A percentile compares a stretch with the other conserved stretches of the same genome.
Evolutionary conservation across 2,113 vertebrate genomes (phyloP).

Genomic region (Corvus moneduloides): DNA sequence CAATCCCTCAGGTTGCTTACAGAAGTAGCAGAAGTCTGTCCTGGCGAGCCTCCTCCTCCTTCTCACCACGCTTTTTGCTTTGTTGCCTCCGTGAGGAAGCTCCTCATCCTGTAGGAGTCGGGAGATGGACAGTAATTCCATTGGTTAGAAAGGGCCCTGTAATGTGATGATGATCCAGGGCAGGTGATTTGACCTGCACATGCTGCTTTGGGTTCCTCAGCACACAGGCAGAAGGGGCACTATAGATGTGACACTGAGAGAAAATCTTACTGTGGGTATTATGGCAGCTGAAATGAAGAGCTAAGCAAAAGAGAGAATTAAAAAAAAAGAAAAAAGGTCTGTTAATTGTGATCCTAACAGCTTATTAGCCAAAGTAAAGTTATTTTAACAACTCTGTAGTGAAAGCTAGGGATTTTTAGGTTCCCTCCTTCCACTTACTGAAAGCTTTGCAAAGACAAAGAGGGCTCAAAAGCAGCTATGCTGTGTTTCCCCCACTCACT

Average conservation of each 20-base stretch:
- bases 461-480: background rate
- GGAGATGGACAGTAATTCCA: background rate
- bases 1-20: background rate
- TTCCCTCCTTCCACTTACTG: background rate
- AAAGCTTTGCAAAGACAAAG: background rate
- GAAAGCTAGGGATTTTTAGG: background rate
- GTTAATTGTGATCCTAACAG: background rate
- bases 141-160: background rate
- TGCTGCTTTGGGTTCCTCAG: background rate
- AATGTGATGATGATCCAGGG: background rate
- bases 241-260: background rate
- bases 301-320: background rate
- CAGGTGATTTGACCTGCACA: background rate
- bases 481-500: background rate
- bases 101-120: background rate
- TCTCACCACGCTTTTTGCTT: background rate
- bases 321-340: background rate
- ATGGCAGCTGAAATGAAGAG: background rate
- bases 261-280: background rate
- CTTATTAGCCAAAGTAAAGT: background rate
- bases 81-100: background rate
- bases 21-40: background rate
- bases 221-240: rapidly evolving
- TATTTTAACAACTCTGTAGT: background rate
- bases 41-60: background rate